These are phyloP conservation scores for Drosophila lacicola DNA, from an alignment of 2,888 invertebrate genomes.

Conservation along the genomic window DNA sequence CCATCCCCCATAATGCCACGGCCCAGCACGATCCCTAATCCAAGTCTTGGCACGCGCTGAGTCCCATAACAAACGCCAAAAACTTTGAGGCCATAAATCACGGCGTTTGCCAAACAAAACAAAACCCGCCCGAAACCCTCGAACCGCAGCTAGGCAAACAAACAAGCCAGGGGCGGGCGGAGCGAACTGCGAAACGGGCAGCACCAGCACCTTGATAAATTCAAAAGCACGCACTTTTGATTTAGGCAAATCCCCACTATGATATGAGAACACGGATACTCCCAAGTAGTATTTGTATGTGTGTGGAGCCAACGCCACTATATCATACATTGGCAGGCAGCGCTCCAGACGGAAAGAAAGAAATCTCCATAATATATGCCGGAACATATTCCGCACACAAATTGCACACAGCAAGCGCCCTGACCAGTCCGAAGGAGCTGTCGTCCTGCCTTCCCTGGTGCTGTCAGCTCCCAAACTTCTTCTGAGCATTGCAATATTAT, in stretches of 20 bases:
- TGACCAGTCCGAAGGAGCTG: slow-evolving; percentile 43
- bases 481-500: slow-evolving; percentile 66
- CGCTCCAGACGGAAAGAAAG: slow-evolving; percentile 58
- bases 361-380: slow-evolving; percentile 85
- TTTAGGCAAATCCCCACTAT: slow-evolving; percentile 71
- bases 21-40: slow-evolving; percentile 52
- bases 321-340: slow-evolving; percentile 76
- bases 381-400: slow-evolving; percentile 85
- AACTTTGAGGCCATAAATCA: slow-evolving; percentile 83
- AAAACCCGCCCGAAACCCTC: slow-evolving; percentile 39
- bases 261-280: slow-evolving; percentile 55
- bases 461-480: slow-evolving; percentile 36
- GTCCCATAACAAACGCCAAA: slow-evolving; percentile 64
- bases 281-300: slow-evolving; percentile 20
- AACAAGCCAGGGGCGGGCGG: slow-evolving; percentile 29
- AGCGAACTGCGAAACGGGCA: slow-evolving; percentile 22
- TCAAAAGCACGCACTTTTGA: slow-evolving; percentile 82
- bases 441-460: slow-evolving; percentile 15
- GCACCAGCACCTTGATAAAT: slow-evolving; percentile 75
- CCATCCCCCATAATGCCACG: background rate
- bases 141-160: slow-evolving; percentile 73
- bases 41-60: slow-evolving; percentile 73
- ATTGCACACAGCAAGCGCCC: slow-evolving; percentile 81
- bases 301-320: slow-evolving; percentile 49
- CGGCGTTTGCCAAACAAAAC: slow-evolving; percentile 80